A percentile compares a stretch with the other conserved stretches of the same genome.
phyloP scores from a whole-genome alignment of 1,140 invertebrate species.

The Ceratitis capitata region DNA sequence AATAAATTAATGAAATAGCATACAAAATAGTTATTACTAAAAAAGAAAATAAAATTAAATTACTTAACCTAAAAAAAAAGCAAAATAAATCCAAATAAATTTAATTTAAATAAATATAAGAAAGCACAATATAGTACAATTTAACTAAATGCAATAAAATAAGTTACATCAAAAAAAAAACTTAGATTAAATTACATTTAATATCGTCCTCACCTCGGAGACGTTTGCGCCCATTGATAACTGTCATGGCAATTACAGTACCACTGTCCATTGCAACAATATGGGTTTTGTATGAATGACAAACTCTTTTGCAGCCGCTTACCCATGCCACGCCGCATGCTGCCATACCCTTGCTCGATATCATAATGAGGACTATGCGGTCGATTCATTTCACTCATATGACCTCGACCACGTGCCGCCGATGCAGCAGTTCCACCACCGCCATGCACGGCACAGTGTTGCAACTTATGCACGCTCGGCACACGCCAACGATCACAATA shows the following conservation, averaged over 20 bases:
- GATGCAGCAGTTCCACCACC: background rate
- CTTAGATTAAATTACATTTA: too few species aligned
- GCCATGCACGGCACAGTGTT: slow-evolving; percentile 16
- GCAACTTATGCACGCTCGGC: background rate
- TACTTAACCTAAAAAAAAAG: too few species aligned
- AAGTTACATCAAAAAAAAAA: too few species aligned
- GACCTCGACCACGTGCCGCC: slow-evolving; percentile 45
- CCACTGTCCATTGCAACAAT: slow-evolving; percentile 59
- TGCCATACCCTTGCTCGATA: slow-evolving; percentile 39
- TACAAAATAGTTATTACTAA: too few species aligned
- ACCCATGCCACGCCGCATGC: slow-evolving; percentile 48
- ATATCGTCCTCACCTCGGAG: slow-evolving; percentile 7
- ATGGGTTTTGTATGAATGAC: slow-evolving; percentile 62
- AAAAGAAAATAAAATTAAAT: too few species aligned
- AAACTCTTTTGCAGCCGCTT: slow-evolving; percentile 63
- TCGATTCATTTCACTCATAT: slow-evolving; percentile 56
- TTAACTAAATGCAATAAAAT: too few species aligned
- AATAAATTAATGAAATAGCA: too few species aligned
- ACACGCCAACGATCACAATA: slow-evolving; percentile 20
- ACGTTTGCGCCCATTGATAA: slow-evolving; percentile 52
- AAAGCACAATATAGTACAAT: too few species aligned
- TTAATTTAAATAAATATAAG: too few species aligned
- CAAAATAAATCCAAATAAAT: too few species aligned
- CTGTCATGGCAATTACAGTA: slow-evolving; percentile 59
- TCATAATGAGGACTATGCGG: slow-evolving; percentile 23